Conservation (phyloP, 2,797 vertebrate genomes). For the Bradypus variegatus region DNA sequence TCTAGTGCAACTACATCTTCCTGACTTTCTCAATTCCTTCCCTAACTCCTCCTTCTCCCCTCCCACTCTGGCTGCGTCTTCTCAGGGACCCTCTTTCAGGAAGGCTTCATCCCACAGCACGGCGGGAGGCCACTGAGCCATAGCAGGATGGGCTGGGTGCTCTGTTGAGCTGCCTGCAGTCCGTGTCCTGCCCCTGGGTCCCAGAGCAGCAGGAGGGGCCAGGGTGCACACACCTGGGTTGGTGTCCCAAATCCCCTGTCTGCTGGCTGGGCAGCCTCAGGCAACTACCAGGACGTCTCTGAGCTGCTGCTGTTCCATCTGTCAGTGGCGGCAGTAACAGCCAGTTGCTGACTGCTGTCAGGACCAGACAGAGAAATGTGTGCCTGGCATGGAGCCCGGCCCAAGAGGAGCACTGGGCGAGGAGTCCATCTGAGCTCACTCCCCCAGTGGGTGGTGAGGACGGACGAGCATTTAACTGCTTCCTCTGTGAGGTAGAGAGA, state of each 20-base stretch:
- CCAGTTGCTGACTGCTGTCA: no score
- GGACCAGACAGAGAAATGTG: no score
- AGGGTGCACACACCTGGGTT: background rate
- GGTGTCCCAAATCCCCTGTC: background rate
- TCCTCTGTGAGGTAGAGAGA: background rate
- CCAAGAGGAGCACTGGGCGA: no score
- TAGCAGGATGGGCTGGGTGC: fast-evolving
- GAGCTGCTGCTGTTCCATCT: background rate
- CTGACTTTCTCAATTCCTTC: background rate
- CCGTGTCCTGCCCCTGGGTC: background rate
- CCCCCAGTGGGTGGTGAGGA: background rate
- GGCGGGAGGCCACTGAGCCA: fast-evolving
- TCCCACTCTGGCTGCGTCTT: no score
- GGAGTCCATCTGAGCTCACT: no score
- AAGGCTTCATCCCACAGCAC: background rate
- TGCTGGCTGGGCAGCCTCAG: background rate
- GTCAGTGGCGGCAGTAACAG: no score
- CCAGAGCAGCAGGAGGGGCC: background rate
- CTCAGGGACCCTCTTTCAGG: no score
- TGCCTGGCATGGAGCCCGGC: no score
- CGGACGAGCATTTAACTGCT: background rate
- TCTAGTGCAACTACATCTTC: background rate
- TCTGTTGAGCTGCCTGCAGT: background rate
- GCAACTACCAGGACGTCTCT: background rate
- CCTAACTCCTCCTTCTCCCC: fast-evolving